Evolutionary conservation across 1,140 invertebrate species (phyloP).

Genomic region (Drosophila equinoxialis): DNA sequence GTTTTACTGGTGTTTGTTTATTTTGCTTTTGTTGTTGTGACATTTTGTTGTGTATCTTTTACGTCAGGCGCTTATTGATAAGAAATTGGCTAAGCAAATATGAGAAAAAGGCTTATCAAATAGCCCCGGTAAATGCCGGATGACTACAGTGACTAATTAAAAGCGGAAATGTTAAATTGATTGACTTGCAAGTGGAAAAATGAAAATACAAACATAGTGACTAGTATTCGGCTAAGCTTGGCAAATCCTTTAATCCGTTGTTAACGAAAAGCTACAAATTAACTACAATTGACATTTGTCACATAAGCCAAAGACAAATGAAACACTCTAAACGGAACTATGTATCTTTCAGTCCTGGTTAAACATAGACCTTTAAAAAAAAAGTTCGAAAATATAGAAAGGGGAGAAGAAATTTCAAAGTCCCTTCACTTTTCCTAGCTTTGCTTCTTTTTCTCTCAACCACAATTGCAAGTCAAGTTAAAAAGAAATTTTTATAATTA

Average conservation of each 20-base stretch:
- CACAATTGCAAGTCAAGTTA: conserved; percentile 35
- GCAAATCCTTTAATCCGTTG: neutral
- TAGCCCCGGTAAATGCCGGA: neutral
- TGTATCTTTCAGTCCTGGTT: neutral
- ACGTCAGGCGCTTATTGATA: conserved; percentile 9
- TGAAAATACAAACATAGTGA: neutral
- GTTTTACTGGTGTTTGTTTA: conserved; percentile 15
- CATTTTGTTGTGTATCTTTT: conserved; percentile 10
- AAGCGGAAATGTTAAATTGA: neutral
- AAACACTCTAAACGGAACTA: neutral
- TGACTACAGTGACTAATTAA: neutral
- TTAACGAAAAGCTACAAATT: neutral
- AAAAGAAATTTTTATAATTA: conserved; percentile 56
- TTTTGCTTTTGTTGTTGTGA: neutral
- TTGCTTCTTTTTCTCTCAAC: neutral
- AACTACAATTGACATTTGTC: too few relatives aligned
- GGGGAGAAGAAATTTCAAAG: neutral
- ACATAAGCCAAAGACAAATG: neutral
- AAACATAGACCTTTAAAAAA: neutral
- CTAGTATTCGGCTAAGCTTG: neutral
- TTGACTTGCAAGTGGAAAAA: neutral
- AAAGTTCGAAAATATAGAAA: neutral
- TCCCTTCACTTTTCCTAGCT: neutral
- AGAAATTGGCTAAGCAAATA: conserved; percentile 11
- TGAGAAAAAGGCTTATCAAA: neutral